Base-by-base conservation (phyloP, 2,888 invertebrate species). In the Platycheirus rosarum region DNA sequence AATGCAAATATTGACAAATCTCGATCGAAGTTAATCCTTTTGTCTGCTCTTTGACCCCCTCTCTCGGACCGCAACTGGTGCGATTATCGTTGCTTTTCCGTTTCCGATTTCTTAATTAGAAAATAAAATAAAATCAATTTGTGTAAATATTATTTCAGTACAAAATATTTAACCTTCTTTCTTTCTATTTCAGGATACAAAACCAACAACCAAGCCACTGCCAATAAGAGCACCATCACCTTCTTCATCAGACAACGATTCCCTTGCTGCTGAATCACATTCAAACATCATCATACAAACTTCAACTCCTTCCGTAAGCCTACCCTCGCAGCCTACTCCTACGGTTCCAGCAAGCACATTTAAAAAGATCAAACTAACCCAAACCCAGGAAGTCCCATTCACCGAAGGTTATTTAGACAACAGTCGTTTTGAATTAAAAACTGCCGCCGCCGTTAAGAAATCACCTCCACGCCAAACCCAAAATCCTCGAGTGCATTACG, bases 391-490 rank as follows among this genome's bases (percentile, higher is more conserved):
- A n/a, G 60, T 29, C 0, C 44, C 60, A 26, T 60, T 7, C 16
- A 60, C 44, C 7, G 60, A 60, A 26, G 18, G 44, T 29, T 60
- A 60, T 60, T 8, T 44, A 7, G 60, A 60, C 8, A 29, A 26
- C 0, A 7, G 1, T 16, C 1, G 5, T 11, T 16, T 29, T 29
- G 18, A 23, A 40, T 23, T 20, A 2, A 8, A 5, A 8, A 42
- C 11, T 40, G 16, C 16, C 6, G 6, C 29, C 14, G n/a, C n/a
- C 0, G n/a, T n/a, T n/a, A 42, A 14, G 29, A 29, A 42, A 42
- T 18, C 60, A 13, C 57, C 57, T 8, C 40, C 74, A 44, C 48
- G 2, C 26, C n/a, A 20, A 0, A 35, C 11, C 35, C 2, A 1
- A 20, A 9, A 18, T 8, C 20, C 11, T 2, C 18, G n/a, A 46